Evolutionary conservation across 2,113 vertebrate species (phyloP).

Genomic region (Capricornis sumatraensis): DNA sequence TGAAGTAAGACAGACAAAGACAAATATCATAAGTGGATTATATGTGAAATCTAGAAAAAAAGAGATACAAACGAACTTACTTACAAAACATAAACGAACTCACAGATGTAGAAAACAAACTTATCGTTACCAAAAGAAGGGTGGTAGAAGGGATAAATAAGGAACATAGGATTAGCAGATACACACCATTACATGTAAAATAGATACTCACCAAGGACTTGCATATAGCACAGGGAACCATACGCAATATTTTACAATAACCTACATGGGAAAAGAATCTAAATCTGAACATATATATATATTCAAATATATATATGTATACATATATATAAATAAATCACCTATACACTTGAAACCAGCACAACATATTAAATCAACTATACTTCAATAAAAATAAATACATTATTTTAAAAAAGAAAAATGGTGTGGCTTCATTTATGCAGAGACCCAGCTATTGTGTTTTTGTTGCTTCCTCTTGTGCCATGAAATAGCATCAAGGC

Average conservation of each 20-base stretch:
- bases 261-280: background rate
- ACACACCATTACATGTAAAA: background rate
- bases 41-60: background rate
- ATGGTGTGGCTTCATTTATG: background rate
- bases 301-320: background rate
- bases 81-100: background rate
- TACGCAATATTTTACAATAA: background rate
- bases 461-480: background rate
- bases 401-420: background rate
- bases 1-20: background rate
- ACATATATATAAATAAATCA: background rate
- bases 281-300: background rate
- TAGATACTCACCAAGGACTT: background rate
- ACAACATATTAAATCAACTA: background rate
- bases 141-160: background rate
- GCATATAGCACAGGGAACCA: background rate
- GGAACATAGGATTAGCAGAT: background rate
- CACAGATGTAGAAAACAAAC: background rate
- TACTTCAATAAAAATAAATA: background rate
- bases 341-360: background rate
- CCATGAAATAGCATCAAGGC: constrained; percentile 24
- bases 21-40: background rate
- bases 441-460: background rate
- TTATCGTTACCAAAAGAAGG: background rate
- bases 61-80: background rate